Evolutionary conservation across 2,113 vertebrate species (phyloP).

Genomic region (Recurvirostra avosetta): DNA sequence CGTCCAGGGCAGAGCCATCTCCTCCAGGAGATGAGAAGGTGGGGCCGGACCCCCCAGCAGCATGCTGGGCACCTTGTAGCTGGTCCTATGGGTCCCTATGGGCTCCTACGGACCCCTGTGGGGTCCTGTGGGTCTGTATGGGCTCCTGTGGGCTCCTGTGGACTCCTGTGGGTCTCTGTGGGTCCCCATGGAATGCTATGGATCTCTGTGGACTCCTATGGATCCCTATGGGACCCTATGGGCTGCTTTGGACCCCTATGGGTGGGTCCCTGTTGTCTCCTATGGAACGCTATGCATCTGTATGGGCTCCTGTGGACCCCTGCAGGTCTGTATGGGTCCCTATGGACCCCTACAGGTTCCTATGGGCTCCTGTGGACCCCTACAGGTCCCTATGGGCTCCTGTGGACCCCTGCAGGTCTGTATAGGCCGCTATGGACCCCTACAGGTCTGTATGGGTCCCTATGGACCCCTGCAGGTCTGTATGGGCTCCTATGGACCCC

Average conservation of each 20-base stretch:
- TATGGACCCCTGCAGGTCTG: neutral
- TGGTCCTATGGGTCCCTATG: neutral
- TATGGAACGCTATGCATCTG: no score
- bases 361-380: accelerated
- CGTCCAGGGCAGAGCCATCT: neutral
- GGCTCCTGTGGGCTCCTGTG: no score
- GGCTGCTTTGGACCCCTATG: no score
- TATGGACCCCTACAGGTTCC: neutral
- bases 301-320: no score
- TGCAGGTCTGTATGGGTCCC: no score
- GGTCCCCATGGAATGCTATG: no score
- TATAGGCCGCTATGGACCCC: no score
- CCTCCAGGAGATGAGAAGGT: neutral
- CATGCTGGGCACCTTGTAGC: neutral
- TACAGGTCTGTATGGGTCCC: neutral
- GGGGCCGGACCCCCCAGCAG: neutral
- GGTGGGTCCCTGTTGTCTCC: neutral
- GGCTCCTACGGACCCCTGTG: no score
- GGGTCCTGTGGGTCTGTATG: neutral
- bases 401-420: no score
- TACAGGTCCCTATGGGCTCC: neutral
- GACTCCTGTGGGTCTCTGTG: accelerated
- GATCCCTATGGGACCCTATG: neutral
- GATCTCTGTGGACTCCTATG: neutral
- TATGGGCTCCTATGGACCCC: neutral